phyloP scores from a whole-genome alignment of 2,113 vertebrate species.

The Alosa alosa region DNA sequence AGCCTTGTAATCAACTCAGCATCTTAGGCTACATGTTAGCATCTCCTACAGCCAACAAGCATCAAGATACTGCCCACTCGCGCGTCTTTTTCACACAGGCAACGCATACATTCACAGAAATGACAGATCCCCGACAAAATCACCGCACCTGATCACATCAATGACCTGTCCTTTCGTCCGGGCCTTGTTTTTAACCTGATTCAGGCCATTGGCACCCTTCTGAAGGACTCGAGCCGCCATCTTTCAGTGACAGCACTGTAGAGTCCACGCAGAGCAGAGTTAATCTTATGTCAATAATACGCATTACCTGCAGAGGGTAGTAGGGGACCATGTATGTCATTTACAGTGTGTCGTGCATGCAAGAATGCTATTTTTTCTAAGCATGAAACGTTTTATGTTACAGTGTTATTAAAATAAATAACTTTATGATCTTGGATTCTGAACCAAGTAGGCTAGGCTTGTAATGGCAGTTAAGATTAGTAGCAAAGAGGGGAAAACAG shows the following conservation, averaged over 20 bases:
- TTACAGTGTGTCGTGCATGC: not conserved
- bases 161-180: constrained; percentile 48
- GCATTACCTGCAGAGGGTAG: not conserved
- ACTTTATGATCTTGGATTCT: too few species aligned
- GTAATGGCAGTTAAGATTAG: too few species aligned
- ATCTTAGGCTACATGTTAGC: constrained; percentile 9
- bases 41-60: not conserved
- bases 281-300: not conserved
- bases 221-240: constrained; percentile 83
- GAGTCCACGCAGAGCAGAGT: not conserved
- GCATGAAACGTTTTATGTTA: too few species aligned
- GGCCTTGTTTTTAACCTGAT: constrained; percentile 55
- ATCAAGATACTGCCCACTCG: not conserved
- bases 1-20: constrained; percentile 6
- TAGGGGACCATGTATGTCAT: not conserved
- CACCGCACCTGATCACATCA: constrained; percentile 62
- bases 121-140: not conserved
- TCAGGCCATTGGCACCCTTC: constrained; percentile 63
- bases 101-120: not conserved
- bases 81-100: not conserved
- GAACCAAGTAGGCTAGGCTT: too few species aligned
- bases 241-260: constrained; percentile 67
- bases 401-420: too few species aligned
- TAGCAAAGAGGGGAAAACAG: too few species aligned
- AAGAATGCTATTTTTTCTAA: not conserved